Conservation (phyloP, 1,140 invertebrate genomes). For the Metaphire vulgaris region DNA sequence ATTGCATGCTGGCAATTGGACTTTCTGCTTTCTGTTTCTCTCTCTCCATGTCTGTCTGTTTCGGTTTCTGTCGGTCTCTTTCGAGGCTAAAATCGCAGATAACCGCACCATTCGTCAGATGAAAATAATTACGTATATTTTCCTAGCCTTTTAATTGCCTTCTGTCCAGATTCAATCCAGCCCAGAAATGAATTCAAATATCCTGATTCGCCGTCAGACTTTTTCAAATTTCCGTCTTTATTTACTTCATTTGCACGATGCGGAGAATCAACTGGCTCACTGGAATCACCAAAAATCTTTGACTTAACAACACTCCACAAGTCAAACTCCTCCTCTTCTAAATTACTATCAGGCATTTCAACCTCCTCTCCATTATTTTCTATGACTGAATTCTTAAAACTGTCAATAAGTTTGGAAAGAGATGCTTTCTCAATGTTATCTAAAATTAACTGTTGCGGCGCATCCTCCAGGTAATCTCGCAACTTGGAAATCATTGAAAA, state of each 20-base stretch:
- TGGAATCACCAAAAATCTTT: neutral
- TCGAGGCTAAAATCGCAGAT: no score
- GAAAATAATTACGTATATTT: no score
- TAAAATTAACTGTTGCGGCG: neutral
- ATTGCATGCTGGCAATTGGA: no score
- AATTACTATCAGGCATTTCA: neutral
- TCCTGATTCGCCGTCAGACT: neutral
- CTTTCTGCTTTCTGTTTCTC: no score
- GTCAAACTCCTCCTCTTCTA: conserved; percentile 14
- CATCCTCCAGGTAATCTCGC: neutral
- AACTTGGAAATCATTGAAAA: neutral
- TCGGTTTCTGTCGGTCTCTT: no score
- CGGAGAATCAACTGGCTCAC: neutral
- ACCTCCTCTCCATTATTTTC: neutral
- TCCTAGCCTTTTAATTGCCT: neutral
- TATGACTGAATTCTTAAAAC: conserved; percentile 7
- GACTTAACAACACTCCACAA: conserved; percentile 8
- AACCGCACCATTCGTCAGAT: no score
- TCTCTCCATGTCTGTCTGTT: no score
- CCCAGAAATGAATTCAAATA: neutral
- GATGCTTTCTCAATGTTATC: neutral
- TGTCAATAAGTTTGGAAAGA: conserved; percentile 5
- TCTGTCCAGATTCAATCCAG: neutral
- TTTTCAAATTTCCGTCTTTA: neutral
- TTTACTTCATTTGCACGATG: neutral